Percentiles rank a stretch among this genome's conserved stretches.
Evolutionary conservation across 2,113 vertebrate genomes (phyloP).

Genomic region (Rhizomys pruinosus): DNA sequence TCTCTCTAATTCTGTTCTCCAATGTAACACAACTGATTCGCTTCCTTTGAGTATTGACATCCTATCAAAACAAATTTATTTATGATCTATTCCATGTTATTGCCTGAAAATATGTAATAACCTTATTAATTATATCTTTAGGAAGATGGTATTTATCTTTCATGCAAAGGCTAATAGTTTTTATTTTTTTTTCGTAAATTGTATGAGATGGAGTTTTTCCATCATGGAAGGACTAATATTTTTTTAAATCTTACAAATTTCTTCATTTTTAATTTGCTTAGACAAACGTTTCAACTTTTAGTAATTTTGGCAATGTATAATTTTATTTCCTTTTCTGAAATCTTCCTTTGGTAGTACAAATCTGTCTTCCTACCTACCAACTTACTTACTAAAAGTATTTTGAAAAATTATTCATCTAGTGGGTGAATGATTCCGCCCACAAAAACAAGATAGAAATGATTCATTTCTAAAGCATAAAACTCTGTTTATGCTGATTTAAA

Average conservation of each 20-base stretch:
- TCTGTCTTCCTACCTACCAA: neutral
- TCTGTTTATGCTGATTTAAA: neutral
- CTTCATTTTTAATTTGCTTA: neutral
- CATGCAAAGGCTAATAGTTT: neutral
- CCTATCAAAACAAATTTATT: neutral
- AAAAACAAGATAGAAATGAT: neutral
- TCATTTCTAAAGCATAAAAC: neutral
- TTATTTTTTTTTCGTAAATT: too few species aligned
- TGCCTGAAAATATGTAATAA: neutral
- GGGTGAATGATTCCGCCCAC: neutral
- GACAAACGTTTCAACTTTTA: neutral
- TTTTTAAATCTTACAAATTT: neutral
- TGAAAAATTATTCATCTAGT: constrained; percentile 12
- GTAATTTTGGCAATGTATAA: neutral
- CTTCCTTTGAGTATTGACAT: neutral
- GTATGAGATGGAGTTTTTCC: neutral
- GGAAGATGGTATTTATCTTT: neutral
- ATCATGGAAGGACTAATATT: neutral
- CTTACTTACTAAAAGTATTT: neutral
- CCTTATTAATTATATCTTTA: neutral
- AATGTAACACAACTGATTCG: neutral
- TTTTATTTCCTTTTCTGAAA: constrained; percentile 1
- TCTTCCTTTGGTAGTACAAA: neutral
- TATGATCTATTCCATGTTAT: neutral
- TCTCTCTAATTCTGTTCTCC: neutral